Evolutionary conservation across 2,797 vertebrate genomes (phyloP).

Genomic region (Bufotes viridis): DNA sequence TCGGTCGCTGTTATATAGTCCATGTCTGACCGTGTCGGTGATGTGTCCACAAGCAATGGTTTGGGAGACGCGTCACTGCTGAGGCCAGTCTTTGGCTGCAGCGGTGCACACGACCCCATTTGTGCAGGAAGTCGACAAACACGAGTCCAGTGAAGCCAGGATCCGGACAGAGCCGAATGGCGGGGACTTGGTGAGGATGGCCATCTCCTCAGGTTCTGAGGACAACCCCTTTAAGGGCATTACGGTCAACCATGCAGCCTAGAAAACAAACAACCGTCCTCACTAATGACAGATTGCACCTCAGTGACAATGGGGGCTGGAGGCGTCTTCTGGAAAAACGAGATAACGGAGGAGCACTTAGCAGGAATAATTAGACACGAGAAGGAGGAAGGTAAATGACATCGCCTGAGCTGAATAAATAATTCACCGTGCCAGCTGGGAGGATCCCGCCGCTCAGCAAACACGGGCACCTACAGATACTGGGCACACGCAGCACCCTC

Average conservation of each 20-base stretch:
- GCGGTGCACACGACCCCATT: too few relatives aligned
- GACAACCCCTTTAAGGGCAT: too few relatives aligned
- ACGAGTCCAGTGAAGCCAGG: too few relatives aligned
- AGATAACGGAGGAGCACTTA: neutral
- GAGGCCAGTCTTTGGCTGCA: too few relatives aligned
- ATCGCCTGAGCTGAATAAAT: neutral
- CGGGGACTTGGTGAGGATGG: too few relatives aligned
- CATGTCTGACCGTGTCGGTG: too few relatives aligned
- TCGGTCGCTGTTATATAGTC: too few relatives aligned
- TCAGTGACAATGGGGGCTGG: neutral
- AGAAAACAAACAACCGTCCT: neutral
- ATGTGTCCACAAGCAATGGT: too few relatives aligned
- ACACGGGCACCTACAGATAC: neutral
- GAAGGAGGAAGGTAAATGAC: neutral
- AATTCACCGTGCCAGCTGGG: neutral
- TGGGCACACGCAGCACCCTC: neutral
- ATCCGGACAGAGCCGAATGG: too few relatives aligned
- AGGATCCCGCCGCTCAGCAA: neutral
- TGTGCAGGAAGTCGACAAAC: too few relatives aligned
- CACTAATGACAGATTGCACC: neutral
- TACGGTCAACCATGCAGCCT: neutral
- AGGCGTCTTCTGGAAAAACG: neutral
- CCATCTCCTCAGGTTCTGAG: too few relatives aligned
- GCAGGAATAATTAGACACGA: neutral
- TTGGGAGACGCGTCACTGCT: too few relatives aligned